A percentile compares a stretch with the other conserved stretches of the same genome.
These are phyloP conservation scores for Pseudococcus viburni DNA, from an alignment of 2,888 invertebrate species.

Conservation along the genomic window DNA sequence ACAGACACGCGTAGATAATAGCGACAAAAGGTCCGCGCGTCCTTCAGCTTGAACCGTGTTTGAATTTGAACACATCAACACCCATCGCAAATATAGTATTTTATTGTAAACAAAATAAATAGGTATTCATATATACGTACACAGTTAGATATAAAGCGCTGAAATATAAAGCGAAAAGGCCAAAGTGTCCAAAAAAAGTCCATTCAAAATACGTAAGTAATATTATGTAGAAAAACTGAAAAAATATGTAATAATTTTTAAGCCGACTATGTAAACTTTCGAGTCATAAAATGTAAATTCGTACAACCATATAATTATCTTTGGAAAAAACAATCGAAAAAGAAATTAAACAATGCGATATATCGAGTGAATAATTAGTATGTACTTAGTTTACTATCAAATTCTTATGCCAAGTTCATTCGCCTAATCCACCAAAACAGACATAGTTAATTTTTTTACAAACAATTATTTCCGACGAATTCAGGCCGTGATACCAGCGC, in stretches of 20 bases:
- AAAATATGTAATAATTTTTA: neutral
- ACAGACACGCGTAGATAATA: neutral
- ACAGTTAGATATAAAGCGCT: constrained; percentile 8
- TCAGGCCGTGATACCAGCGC: too few species aligned
- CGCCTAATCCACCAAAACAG: too few species aligned
- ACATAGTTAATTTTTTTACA: too few species aligned
- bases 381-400: neutral
- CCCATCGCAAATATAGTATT: constrained; percentile 8
- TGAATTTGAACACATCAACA: constrained; percentile 34
- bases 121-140: neutral
- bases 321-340: neutral
- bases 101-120: constrained; percentile 33
- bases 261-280: constrained; percentile 41
- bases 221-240: constrained; percentile 28
- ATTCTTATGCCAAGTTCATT: neutral
- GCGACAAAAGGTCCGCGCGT: neutral
- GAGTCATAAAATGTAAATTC: constrained; percentile 27
- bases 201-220: constrained; percentile 18
- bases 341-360: neutral
- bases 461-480: too few species aligned
- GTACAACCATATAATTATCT: constrained; percentile 10
- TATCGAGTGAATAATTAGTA: neutral
- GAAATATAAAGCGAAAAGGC: constrained; percentile 19
- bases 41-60: neutral
- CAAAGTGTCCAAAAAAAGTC: constrained; percentile 25